Conservation (phyloP, 2,888 invertebrate species). For the Germaria angustata region DNA sequence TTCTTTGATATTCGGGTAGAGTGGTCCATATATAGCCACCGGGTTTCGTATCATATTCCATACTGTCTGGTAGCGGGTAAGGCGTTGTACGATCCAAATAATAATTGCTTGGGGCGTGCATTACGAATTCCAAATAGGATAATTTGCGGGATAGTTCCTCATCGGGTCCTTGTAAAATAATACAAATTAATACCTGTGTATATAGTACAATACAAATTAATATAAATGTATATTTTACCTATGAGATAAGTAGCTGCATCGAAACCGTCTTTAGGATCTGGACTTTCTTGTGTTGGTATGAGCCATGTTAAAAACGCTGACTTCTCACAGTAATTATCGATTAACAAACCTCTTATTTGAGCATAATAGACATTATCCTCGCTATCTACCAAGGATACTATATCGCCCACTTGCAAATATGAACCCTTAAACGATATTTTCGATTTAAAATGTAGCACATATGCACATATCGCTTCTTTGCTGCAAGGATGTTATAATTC, state of each 20-base stretch:
- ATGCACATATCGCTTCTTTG: too few relatives aligned
- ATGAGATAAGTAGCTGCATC: conserved; percentile 94
- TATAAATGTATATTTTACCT: conserved; percentile 81
- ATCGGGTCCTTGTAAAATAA: conserved; percentile 85
- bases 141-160: conserved; percentile 93
- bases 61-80: conserved; percentile 83
- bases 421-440: conserved; percentile 73
- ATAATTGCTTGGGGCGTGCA: conserved; percentile 96
- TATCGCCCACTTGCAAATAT: conserved; percentile 94
- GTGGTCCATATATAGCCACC: conserved; percentile 85
- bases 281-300: conserved; percentile 90
- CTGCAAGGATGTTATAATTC: too few relatives aligned
- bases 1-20: conserved; percentile 77
- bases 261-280: conserved; percentile 88
- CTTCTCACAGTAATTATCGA: conserved; percentile 96
- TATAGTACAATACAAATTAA: neutral
- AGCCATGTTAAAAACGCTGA: conserved; percentile 96
- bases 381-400: conserved; percentile 90
- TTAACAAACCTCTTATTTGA: conserved; percentile 92
- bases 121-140: conserved; percentile 93
- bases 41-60: conserved; percentile 81
- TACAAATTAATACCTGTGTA: neutral
- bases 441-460: neutral
- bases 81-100: conserved; percentile 88
- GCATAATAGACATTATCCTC: conserved; percentile 91